Evolutionary conservation across 2,888 invertebrate species (phyloP).

Genomic region (Polydesmus complanatus): DNA sequence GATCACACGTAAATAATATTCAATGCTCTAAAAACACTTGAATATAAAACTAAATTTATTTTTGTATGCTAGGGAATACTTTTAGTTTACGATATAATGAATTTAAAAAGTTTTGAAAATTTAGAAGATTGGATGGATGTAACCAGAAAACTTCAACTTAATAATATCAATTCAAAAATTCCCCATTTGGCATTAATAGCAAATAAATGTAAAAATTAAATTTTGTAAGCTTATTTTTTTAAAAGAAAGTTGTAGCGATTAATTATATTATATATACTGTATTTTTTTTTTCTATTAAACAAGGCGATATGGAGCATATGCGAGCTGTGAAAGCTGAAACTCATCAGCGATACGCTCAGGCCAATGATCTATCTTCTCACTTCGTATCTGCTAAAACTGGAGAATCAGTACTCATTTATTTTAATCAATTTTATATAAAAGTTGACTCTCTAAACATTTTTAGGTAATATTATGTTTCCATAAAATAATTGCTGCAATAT

Average conservation of each 20-base stretch:
- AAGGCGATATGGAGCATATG: constrained; percentile 39
- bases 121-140: constrained; percentile 51
- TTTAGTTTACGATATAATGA: constrained; percentile 71
- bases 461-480: constrained; percentile 42
- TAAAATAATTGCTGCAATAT: constrained; percentile 51
- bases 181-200: constrained; percentile 38
- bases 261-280: too few species aligned
- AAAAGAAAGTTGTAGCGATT: constrained; percentile 7
- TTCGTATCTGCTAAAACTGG: constrained; percentile 41
- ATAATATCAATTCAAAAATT: constrained; percentile 19
- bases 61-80: constrained; percentile 50
- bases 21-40: neutral
- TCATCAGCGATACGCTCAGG: constrained; percentile 36
- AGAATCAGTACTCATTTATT: constrained; percentile 34
- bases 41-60: neutral
- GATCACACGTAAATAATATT: constrained; percentile 32
- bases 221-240: too few species aligned
- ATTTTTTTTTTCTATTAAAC: constrained; percentile 7
- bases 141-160: neutral
- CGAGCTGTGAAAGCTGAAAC: constrained; percentile 36
- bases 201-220: constrained; percentile 40
- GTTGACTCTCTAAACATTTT: constrained; percentile 3
- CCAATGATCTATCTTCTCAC: constrained; percentile 34
- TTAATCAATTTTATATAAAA: neutral
- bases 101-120: constrained; percentile 61